A percentile compares a stretch with the other conserved stretches of the same genome.
Conservation (phyloP, 2,888 invertebrate species). For the Julus scanicus region DNA sequence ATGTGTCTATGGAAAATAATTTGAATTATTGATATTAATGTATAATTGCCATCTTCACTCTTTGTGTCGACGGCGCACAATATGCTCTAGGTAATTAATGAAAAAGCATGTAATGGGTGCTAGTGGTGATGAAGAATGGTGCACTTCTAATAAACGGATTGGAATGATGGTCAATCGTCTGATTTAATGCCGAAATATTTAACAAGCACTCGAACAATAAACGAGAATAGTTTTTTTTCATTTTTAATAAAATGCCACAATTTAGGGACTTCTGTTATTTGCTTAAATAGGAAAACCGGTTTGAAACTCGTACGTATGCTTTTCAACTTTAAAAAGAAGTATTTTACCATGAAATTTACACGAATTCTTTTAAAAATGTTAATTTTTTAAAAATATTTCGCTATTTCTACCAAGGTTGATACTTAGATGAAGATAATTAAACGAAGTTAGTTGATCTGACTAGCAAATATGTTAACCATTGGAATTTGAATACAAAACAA, state of each 20-base stretch:
- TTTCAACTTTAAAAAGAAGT: too few species aligned
- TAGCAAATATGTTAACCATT: too few species aligned
- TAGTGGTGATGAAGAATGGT: not conserved
- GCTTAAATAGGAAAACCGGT: not conserved
- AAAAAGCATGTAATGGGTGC: not conserved
- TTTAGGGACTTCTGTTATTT: not conserved
- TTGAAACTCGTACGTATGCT: not conserved
- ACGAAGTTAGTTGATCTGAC: too few species aligned
- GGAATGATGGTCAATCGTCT: not conserved
- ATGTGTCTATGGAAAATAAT: constrained; percentile 26
- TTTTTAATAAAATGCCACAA: not conserved
- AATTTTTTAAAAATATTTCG: too few species aligned
- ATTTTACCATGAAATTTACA: too few species aligned
- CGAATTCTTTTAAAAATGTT: too few species aligned
- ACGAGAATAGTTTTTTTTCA: not conserved
- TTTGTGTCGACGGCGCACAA: not conserved
- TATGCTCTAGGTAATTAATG: not conserved
- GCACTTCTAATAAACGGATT: constrained; percentile 28
- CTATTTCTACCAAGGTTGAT: too few species aligned
- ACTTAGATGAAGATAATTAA: too few species aligned
- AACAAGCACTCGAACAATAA: not conserved
- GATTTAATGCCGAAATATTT: not conserved
- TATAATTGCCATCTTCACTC: constrained; percentile 15
- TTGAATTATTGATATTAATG: constrained; percentile 6
- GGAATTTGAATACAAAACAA: too few species aligned